Evolutionary conservation across 2,797 vertebrate species (phyloP), one percentile per base, ranked within the genome.

Genomic region (Apogon hyalosoma): DNA sequence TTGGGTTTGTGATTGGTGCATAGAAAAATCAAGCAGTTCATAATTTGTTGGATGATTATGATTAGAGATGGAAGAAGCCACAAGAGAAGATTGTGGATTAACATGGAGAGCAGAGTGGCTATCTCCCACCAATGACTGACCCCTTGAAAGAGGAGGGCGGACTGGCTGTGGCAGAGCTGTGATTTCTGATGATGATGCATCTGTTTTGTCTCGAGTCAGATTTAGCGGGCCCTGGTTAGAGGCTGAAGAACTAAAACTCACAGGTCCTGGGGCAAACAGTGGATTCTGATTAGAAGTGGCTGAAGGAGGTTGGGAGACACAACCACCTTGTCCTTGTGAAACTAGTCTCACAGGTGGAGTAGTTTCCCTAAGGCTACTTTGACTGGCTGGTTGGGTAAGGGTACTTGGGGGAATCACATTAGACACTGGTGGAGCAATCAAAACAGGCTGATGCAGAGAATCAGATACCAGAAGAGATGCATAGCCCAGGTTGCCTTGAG

Each of bases 401-500:
- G 85, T 81, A 81, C 91, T 85, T 42, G 96, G 92, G 50, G 95
- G 88, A 88, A 94, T 92, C 88, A 96, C 90, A 59, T 93, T 95
- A 58, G 96, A 96, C 84, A 96, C 95, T 18, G 97, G 96, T 6
- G 95, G 97, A 45, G 98, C 95, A 70, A 98, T 95, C 90, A 98
- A 73, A 74, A 98, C 83, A 0, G 96, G 95, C 13, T 95, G 97
- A 82, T 95, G 96, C 64, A 96, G 84, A 31, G 95, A 90, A 48
- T 97, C 96, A 0, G 96, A 85, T n/a, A 95, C 91, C 24, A 99
- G 88, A 53, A 98, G 93, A 83, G 96, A 97, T 2, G 97, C 97
- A 55, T 96, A 98, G 84, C 96, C 95, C 48, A 95, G 93, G 92
- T 93, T 94, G 85, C 94, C 94, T 94, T 97, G 97, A 36, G 92